Evolutionary conservation across 2,797 vertebrate genomes (phyloP), one percentile per base, ranked within the genome.

Genomic region (Anolis apletophallus): DNA sequence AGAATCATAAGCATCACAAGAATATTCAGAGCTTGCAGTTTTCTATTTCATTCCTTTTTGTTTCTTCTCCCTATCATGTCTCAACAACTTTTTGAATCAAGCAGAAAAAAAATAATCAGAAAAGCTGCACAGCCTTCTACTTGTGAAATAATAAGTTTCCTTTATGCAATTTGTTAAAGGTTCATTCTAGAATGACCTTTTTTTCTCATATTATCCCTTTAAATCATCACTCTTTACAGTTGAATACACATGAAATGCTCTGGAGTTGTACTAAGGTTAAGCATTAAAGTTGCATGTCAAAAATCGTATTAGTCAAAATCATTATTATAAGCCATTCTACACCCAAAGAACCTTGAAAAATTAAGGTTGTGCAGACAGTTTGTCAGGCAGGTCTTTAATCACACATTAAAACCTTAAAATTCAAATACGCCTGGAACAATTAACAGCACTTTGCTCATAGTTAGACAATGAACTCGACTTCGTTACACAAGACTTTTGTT

Each of bases 261-360:
- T 96, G 95, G 95, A 97, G 97, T 97, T 97, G 96, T 97, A 95
- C 96, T 97, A 96, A 96, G 97, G 96, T 97, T 97, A 97, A 96
- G 95, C 96, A 97, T 97, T 97, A 96, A 97, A 97, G 96, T 97
- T 97, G 96, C 96, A 97, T 96, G 97, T 97, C 96, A 97, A 97
- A 97, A 97, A 96, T 96, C 93, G 95, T 97, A 97, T 97, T 97
- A 97, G 96, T 97, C 97, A 97, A 96, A 97, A 97, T 97, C 96
- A 97, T 97, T 97, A 97, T 97, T 96, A 97, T 97, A 97, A 97
- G 95, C 96, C 95, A 96, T 97, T 97, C 96, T 95, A 96, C 95
- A 97, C 95, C 95, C 96, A 97, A 96, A 97, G 96, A 97, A 97
- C 97, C 97, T 97, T 97, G 96, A 96, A 97, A 97, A 97, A 97